Percentiles rank a stretch among this genome's conserved stretches.
phyloP scores from a whole-genome alignment of 2,113 vertebrate species.

The Astatoreochromis straeleni region DNA sequence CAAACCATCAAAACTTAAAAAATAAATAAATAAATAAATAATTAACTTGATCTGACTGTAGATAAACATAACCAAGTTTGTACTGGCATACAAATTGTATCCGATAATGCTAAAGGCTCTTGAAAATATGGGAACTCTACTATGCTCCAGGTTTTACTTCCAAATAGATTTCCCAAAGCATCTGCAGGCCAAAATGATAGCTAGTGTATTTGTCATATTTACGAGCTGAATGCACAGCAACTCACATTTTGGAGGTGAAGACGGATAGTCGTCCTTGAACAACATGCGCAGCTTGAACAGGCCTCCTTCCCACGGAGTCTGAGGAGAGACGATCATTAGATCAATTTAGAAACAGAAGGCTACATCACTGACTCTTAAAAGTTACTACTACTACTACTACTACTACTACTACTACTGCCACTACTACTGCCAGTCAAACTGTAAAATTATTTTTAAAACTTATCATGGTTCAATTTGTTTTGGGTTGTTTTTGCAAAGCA shows the following conservation, averaged over 20 bases:
- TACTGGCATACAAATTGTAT: neutral
- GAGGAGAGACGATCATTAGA: neutral
- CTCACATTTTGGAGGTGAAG: constrained; percentile 80
- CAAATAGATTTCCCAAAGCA: neutral
- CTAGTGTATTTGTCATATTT: neutral
- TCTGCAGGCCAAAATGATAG: neutral
- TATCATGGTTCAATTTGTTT: neutral
- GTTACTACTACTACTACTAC: neutral
- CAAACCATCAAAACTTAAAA: neutral
- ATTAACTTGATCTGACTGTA: neutral
- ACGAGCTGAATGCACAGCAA: neutral
- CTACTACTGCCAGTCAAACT: neutral
- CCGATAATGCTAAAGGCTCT: neutral
- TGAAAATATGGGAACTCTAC: neutral
- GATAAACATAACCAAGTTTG: neutral
- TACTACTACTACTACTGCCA: neutral
- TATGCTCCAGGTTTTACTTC: neutral
- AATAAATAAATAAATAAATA: neutral
- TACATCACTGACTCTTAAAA: neutral
- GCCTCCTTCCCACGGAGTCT: constrained; percentile 82
- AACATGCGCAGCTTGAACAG: constrained; percentile 81
- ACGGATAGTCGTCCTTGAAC: constrained; percentile 82
- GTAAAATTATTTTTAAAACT: neutral
- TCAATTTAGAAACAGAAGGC: neutral
- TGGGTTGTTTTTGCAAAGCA: neutral